Evolutionary conservation across 2,113 vertebrate genomes (phyloP), one percentile per base, ranked within the genome.

Genomic region (Myotis brandtii): DNA sequence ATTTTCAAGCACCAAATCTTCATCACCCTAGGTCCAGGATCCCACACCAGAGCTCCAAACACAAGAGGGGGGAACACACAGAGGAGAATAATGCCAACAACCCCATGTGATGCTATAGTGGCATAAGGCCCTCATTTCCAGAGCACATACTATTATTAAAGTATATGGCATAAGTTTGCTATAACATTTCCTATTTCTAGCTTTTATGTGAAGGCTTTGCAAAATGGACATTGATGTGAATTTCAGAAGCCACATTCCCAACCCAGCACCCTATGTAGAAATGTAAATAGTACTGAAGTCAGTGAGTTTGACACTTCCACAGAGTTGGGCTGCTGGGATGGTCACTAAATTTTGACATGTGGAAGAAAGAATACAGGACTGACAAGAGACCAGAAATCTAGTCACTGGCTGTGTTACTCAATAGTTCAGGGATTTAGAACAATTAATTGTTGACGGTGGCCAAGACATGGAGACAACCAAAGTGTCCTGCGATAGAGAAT

Each of bases 11-110:
- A 52, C 85, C 13, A 59, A 75, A 34, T 95, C 81, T 86, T 98
- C 95, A 83, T 77, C 90, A 9, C 95, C 97, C 98, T 98, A 34
- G 94, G n/a, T 89, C 50, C 90, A 84, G 34, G 34, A 72, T 72
- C 34, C 37, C 20, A 70, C 20, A 23, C n/a, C 20, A 11, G 34
- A 40, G 69, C 34, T 40, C 69, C 69, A 40, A 21, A 72, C 21
- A 40, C 69, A 72, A 72, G 37, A 72, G 5, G 10, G 37, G 69
- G 69, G 21, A 72, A 21, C 32, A 18, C 14, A 69, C 16, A 69
- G 66, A 34, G 13, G 7, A 69, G 6, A 34, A 69, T n/a, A 67
- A 69, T 69, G 67, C 18, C 30, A 66, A 66, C 13, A 5, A 66
- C n/a, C 67, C 9, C n/a, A 69, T 14, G 16, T 20, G 67, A 21